These are phyloP conservation scores for Chelonia mydas DNA, from an alignment of 2,797 vertebrate genomes.

Conservation along the genomic window DNA sequence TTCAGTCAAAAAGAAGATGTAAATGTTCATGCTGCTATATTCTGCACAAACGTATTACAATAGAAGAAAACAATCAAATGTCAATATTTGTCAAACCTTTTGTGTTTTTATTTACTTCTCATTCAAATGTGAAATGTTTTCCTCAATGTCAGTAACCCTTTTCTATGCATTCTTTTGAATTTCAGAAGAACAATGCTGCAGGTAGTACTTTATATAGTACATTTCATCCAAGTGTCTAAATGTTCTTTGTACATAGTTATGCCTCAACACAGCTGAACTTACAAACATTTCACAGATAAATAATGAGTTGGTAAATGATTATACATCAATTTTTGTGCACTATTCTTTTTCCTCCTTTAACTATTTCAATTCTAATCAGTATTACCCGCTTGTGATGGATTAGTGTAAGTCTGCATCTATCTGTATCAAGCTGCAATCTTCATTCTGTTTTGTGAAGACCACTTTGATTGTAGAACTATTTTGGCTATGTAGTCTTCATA, in stretches of 20 bases:
- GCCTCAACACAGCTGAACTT: not conserved
- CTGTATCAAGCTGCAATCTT: not conserved
- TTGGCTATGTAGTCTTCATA: not conserved
- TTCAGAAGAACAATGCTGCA: not conserved
- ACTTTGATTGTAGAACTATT: not conserved
- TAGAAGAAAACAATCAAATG: not conserved
- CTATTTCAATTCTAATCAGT: not conserved
- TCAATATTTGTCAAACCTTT: not conserved
- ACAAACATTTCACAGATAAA: not conserved
- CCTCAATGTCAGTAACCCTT: not conserved
- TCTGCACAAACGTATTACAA: not conserved
- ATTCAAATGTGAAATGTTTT: not conserved
- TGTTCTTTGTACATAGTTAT: not conserved
- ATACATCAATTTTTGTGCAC: not conserved
- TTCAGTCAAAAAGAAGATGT: not conserved
- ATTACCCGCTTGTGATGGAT: not conserved
- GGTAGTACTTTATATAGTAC: not conserved
- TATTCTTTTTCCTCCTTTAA: not conserved
- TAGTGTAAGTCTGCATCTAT: not conserved
- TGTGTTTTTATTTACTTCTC: not conserved
- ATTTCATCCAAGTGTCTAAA: not conserved
- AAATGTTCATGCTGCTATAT: not conserved
- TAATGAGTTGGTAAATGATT: not conserved
- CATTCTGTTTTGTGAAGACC: too few relatives aligned
- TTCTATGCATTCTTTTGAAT: not conserved